A percentile compares a stretch with the other conserved stretches of the same genome.
Conservation (phyloP, 2,888 invertebrate genomes). For the Sarcophaga carnaria region DNA sequence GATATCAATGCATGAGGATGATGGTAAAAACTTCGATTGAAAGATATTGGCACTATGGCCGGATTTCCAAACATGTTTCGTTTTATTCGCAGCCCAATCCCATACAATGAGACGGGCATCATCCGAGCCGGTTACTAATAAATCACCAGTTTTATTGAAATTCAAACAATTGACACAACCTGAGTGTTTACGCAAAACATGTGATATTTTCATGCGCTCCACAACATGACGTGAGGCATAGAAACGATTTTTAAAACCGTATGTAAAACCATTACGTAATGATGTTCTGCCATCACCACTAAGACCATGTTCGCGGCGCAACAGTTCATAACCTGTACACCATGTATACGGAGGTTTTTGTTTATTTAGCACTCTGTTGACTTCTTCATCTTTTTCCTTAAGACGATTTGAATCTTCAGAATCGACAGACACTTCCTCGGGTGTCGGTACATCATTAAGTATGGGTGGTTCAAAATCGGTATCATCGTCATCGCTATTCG, state of each 20-base stretch:
- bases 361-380: slow-evolving; percentile 74
- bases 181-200: slow-evolving; percentile 89
- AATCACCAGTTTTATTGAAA: slow-evolving; percentile 88
- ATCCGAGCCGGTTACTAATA: slow-evolving; percentile 95
- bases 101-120: slow-evolving; percentile 93
- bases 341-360: slow-evolving; percentile 77
- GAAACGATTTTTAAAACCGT: slow-evolving; percentile 86
- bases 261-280: slow-evolving; percentile 68
- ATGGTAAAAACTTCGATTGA: slow-evolving; percentile 93
- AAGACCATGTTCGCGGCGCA: slow-evolving; percentile 78
- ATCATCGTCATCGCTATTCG: slow-evolving; percentile 57
- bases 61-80: slow-evolving; percentile 87
- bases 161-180: slow-evolving; percentile 97
- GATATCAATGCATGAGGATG: slow-evolving; percentile 88
- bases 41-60: slow-evolving; percentile 95
- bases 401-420: slow-evolving; percentile 48
- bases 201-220: slow-evolving; percentile 90
- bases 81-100: slow-evolving; percentile 92
- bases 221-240: slow-evolving; percentile 92
- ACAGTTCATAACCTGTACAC: slow-evolving; percentile 74
- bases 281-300: slow-evolving; percentile 67
- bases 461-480: slow-evolving; percentile 57
- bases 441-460: slow-evolving; percentile 47
- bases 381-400: slow-evolving; percentile 64
- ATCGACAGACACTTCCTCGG: slow-evolving; percentile 54